Conservation (phyloP, 2,888 invertebrate species). For the Drosophila koepferae region DNA sequence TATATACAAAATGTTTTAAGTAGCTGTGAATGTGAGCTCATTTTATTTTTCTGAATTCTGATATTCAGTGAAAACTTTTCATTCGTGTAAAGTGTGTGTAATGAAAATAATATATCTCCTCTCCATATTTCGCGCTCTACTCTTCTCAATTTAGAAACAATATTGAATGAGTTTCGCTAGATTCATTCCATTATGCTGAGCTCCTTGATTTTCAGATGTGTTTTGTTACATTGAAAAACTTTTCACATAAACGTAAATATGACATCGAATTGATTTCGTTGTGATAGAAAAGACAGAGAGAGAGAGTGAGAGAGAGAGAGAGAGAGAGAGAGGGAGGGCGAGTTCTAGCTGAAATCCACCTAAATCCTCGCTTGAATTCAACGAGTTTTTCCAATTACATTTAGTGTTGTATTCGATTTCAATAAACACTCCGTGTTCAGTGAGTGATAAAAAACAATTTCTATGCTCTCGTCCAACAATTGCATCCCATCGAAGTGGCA, state of each 20-base stretch:
- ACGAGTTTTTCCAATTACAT: constrained; percentile 52
- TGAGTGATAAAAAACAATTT: constrained; percentile 5
- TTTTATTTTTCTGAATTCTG: too few relatives aligned
- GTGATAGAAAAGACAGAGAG: constrained; percentile 8
- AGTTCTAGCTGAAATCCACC: constrained; percentile 8
- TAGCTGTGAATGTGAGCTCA: not conserved
- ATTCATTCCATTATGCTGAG: constrained; percentile 28
- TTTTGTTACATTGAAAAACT: constrained; percentile 72
- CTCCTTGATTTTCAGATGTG: constrained; percentile 22
- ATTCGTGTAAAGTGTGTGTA: not conserved
- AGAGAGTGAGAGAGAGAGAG: not conserved
- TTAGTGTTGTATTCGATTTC: constrained; percentile 26
- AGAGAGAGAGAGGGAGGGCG: too few relatives aligned
- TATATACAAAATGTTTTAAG: constrained; percentile 9
- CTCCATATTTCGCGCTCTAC: not conserved
- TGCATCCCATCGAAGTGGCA: not conserved
- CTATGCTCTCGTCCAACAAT: constrained; percentile 3
- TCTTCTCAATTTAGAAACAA: not conserved
- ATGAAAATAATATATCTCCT: not conserved
- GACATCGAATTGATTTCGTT: constrained; percentile 75
- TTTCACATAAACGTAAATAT: constrained; percentile 76
- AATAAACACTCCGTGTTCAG: constrained; percentile 13
- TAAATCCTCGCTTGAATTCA: constrained; percentile 36
- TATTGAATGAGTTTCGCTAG: constrained; percentile 10
- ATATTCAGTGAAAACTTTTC: not conserved